Percentiles rank a stretch among this genome's conserved stretches.
These are phyloP conservation scores for Serranus cabrilla DNA, from an alignment of 2,797 vertebrate genomes.

Conservation along the genomic window DNA sequence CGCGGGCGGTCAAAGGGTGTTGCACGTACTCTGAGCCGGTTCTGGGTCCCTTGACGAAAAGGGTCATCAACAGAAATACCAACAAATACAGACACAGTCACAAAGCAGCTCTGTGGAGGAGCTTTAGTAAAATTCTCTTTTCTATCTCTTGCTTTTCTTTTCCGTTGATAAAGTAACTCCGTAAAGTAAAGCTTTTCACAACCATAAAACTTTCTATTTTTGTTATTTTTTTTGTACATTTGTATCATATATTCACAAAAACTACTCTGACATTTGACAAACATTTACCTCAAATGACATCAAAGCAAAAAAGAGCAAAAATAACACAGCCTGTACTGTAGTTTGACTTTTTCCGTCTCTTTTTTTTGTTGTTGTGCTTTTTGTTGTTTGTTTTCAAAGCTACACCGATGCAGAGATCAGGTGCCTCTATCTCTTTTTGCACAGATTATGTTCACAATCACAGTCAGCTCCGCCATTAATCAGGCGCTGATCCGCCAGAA, in stretches of 20 bases:
- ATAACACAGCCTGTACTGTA: conserved; percentile 75
- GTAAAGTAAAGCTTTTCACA: conserved; percentile 87
- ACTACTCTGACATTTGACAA: conserved; percentile 87
- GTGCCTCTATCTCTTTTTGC: conserved; percentile 62
- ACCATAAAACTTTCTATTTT: conserved; percentile 80
- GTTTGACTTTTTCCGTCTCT: conserved; percentile 64
- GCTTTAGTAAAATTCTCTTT: conserved; percentile 68
- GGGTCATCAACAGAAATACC: conserved; percentile 71
- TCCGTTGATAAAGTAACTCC: conserved; percentile 76
- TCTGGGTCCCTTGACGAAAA: conserved; percentile 61
- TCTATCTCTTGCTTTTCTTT: conserved; percentile 74
- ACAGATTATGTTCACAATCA: conserved; percentile 59
- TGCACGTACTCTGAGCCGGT: conserved; percentile 63
- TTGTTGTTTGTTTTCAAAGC: conserved; percentile 75
- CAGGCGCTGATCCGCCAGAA: conserved; percentile 28
- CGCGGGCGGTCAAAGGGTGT: conserved; percentile 58
- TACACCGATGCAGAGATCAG: conserved; percentile 57
- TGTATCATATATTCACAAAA: conserved; percentile 86
- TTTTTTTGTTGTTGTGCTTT: conserved; percentile 81
- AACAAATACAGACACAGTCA: conserved; percentile 78
- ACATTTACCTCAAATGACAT: conserved; percentile 88
- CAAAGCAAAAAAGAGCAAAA: conserved; percentile 81
- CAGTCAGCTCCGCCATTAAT: conserved; percentile 44
- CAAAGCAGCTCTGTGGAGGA: conserved; percentile 71
- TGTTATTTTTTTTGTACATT: conserved; percentile 81